Evolutionary conservation across 2,888 invertebrate species (phyloP), one percentile per base, ranked within the genome.

Genomic region (Icerya purchasi): DNA sequence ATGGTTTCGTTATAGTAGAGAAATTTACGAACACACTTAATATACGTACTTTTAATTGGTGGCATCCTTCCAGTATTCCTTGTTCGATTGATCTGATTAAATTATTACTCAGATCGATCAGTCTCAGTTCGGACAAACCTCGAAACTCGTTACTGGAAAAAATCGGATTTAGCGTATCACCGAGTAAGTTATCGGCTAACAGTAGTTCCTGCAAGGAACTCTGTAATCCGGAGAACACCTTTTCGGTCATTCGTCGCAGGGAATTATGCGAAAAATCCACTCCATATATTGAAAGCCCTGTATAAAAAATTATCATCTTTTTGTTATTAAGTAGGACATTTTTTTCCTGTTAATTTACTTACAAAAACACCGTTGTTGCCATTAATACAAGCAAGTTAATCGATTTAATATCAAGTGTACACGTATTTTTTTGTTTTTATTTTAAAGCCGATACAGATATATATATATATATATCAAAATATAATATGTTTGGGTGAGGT

Each of bases 131-230:
- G 2, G 78, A 78, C 62, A 91, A 72, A 19, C 83, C 82, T 65
- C 86, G 85, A 62, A 91, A 81, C 71, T 90, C 90, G 25, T 83
- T 82, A 52, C 85, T 85, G 21, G 88, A 86, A 71, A 91, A 91
- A 65, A 91, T 88, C 0, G 91, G 91, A 72, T 90, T 91, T 24
- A 91, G 73, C 67, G 85, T 87, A 69, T 91, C 90, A 1, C 91
- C 91, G 24, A 92, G 75, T n/a, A 87, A 74, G 69, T 92, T 92
- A 68, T 87, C 81, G 24, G 84, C 78, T 58, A 92, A 71, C 19
- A 79, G 77, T 50, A 91, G 70, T 66, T 82, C 83, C 21, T 80
- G 79, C 50, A 91, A 73, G 10, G 81, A 80, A 67, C 76, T 74
- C 64, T 77, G 77, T 0, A 85, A 73, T 0, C 82, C 82, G 20